Base-by-base conservation (phyloP, 1,140 invertebrate species). In the Sweltsa coloradensis region DNA sequence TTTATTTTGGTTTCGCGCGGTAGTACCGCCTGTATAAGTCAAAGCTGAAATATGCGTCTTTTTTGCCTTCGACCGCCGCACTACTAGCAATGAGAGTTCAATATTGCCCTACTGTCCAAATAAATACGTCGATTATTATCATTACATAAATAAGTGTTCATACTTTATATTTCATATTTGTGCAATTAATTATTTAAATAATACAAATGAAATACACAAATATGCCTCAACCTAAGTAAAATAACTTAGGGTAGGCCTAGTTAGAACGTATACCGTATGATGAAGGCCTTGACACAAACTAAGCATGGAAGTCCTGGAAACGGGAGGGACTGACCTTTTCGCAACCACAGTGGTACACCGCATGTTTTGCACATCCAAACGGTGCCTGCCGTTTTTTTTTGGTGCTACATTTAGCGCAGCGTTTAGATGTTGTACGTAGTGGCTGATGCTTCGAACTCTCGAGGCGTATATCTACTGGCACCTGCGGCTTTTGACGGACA, bases 361-460 rank as follows among this genome's bases (percentile, higher is more conserved):
- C 44, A 51, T 41, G 36, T 37, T 37, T 37, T 5, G 36, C 36
- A 37, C 16, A 22, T 19, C 36, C 36, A 31, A 41, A 47, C 40
- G 36, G 45, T 27, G 21, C 39, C 24, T 40, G 45, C 45, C 41
- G 41, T 36, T 44, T 39, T 34, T 49, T 49, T 25, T 51, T 55
- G 41, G 51, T 53, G 47, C 47, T 53, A 39, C 53, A 56, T 24
- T 50, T 23, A 24, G 42, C 41, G 47, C 55, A 56, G 47, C 53
- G 49, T 41, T 51, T 41, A 23, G 26, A 40, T 37, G 24, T 53
- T 11, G 22, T 7, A 40, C 21, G 13, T 19, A 27, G 25, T 45
- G 52, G 50, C 34, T 45, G 45, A 37, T 56, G 54, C 22, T 48
- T 24, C 16, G 40, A 45, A 31, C n/a, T 27, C 22, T 41, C 27